A percentile compares a stretch with the other conserved stretches of the same genome.
Evolutionary conservation across 2,797 vertebrate genomes (phyloP).

Genomic region (Hypotaenidia okinawae): DNA sequence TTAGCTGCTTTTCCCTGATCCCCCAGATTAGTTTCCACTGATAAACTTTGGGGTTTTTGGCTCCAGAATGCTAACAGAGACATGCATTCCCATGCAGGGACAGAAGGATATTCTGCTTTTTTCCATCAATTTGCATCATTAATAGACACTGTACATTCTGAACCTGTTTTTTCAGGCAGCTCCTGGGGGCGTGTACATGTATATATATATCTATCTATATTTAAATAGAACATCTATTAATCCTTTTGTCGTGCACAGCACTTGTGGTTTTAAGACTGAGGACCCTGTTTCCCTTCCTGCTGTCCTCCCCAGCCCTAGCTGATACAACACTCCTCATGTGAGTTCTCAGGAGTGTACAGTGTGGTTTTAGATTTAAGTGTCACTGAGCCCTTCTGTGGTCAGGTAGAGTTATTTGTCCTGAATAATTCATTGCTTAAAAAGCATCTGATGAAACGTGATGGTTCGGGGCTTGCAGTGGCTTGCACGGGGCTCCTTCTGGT

Average conservation of each 20-base stretch:
- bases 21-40: background rate
- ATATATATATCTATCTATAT: too few relatives aligned
- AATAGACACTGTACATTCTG: too few relatives aligned
- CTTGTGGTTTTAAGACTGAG: background rate
- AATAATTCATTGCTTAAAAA: background rate
- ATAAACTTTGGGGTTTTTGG: accelerated
- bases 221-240: background rate
- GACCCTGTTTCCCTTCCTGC: background rate
- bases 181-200: background rate
- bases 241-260: background rate
- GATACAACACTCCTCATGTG: background rate
- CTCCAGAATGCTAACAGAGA: background rate
- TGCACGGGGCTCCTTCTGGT: background rate
- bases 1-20: background rate
- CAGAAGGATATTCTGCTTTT: background rate
- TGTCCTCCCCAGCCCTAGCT: background rate
- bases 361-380: background rate
- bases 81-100: background rate
- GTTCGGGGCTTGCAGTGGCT: background rate
- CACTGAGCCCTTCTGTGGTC: background rate
- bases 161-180: background rate
- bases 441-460: background rate
- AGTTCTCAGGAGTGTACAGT: background rate
- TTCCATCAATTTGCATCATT: background rate
- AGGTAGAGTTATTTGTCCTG: background rate